These are phyloP conservation scores for Equus quagga DNA, from an alignment of 2,113 vertebrate genomes.

Conservation along the genomic window DNA sequence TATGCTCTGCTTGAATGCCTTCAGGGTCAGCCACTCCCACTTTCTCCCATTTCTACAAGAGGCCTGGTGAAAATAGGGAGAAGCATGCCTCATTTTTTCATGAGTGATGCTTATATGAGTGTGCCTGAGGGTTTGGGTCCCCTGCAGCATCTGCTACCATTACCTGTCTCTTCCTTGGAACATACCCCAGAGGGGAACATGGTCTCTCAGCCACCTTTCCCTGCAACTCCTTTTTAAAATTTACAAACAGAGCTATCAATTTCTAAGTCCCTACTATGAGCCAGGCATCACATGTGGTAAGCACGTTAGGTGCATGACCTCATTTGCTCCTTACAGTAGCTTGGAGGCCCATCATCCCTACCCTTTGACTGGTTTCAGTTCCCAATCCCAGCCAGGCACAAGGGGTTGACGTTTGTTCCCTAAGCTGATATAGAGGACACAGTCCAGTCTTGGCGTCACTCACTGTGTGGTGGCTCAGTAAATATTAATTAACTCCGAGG, in stretches of 20 bases:
- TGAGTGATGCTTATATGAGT: neutral
- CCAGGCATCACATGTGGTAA: neutral
- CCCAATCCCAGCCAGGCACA: neutral
- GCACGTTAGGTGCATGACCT: neutral
- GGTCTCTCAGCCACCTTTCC: neutral
- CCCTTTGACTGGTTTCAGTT: neutral
- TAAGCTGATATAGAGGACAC: constrained; percentile 63
- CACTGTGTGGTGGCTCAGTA: constrained; percentile 64
- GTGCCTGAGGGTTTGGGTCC: neutral
- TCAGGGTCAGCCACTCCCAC: neutral
- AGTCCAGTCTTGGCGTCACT: constrained; percentile 56
- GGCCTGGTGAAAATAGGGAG: neutral
- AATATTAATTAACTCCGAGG: constrained; percentile 76
- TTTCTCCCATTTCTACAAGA: neutral
- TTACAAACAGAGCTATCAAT: constrained; percentile 1
- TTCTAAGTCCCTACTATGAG: neutral
- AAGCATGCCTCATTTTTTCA: neutral
- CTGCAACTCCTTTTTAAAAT: constrained; percentile 14
- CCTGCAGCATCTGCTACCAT: neutral
- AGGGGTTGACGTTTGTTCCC: constrained; percentile 66
- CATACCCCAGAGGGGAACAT: neutral
- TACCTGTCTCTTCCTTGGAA: neutral
- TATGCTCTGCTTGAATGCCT: neutral
- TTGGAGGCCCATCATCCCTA: neutral
- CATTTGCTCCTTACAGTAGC: neutral